Evolutionary conservation across 2,888 invertebrate species (phyloP), one percentile per base, ranked within the genome.

Genomic region (Xanthorhoe spadicearia): DNA sequence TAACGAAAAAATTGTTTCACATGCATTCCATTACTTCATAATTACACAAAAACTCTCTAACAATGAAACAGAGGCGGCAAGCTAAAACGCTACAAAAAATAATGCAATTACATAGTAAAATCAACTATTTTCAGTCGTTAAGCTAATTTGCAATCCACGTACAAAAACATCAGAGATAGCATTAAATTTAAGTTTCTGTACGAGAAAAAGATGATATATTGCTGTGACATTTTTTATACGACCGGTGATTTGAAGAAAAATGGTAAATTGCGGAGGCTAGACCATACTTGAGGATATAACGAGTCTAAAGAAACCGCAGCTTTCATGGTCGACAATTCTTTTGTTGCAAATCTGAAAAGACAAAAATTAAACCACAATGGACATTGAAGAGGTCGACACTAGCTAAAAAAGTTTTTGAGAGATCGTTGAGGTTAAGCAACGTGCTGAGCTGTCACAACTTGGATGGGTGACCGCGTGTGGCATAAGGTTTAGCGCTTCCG

Each of bases 61-160:
- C 73, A 77, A 83, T 73, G 55, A 68, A 65, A 60, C 55, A 63
- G 58, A 66, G 62, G 59, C 65, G 67, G 64, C 55, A 60, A 54
- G 54, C 64, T 73, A 63, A 72, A 68, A 66, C 38, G 64, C 57
- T 71, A 73, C 70, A 80, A 83, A 82, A 83, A 81, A 73, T 64
- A 64, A 77, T 74, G 74, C 73, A 83, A 84, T 84, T 82, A 84
- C 80, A 73, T 70, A 76, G 75, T 77, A 78, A 79, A 82, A 80
- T 78, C 72, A 78, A 75, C 72, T 75, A 83, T 82, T 83, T 83
- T 80, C 77, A 80, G 76, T 78, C 70, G 73, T 75, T 74, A 77
- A 74, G 72, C 74, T 79, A 74, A 82, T 81, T 81, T 81, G 74
- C 78, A 78, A 76, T 77, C 73, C 72, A 66, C 56, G 66, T 61